These are phyloP conservation scores for Drosophila trichaetosa DNA, from an alignment of 2,888 invertebrate species.

Conservation along the genomic window DNA sequence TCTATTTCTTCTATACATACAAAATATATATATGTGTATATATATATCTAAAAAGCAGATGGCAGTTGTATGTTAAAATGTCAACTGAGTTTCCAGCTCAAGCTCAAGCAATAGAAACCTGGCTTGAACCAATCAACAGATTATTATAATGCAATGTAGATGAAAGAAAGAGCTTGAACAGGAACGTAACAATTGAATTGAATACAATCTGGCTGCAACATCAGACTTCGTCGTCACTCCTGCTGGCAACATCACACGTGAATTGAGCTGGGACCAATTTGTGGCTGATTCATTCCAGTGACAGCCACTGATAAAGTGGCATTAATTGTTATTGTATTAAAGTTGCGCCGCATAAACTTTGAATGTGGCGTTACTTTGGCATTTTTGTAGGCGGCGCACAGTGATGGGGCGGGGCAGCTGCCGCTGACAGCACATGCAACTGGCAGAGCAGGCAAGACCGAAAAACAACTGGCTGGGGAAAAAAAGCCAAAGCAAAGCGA, in stretches of 20 bases:
- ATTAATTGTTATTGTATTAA: constrained; percentile 21
- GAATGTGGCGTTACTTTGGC: constrained; percentile 6
- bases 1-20: neutral
- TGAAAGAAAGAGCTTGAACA: neutral
- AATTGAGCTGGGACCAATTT: constrained; percentile 1
- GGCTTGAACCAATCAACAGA: neutral
- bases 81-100: neutral
- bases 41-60: neutral
- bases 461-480: neutral
- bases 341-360: constrained; percentile 21
- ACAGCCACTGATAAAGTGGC: constrained; percentile 3
- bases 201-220: neutral
- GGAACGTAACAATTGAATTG: neutral
- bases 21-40: neutral
- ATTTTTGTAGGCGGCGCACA: constrained; percentile 11
- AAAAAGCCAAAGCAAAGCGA: constrained; percentile 49
- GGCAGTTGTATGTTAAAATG: neutral
- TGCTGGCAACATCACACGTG: neutral
- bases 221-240: neutral
- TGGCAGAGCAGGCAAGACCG: neutral
- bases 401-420: constrained; percentile 24
- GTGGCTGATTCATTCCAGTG: neutral
- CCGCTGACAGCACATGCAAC: constrained; percentile 37
- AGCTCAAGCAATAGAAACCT: neutral
- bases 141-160: neutral